phyloP scores from a whole-genome alignment of 2,797 vertebrate genomes.

The Spea hammondii region DNA sequence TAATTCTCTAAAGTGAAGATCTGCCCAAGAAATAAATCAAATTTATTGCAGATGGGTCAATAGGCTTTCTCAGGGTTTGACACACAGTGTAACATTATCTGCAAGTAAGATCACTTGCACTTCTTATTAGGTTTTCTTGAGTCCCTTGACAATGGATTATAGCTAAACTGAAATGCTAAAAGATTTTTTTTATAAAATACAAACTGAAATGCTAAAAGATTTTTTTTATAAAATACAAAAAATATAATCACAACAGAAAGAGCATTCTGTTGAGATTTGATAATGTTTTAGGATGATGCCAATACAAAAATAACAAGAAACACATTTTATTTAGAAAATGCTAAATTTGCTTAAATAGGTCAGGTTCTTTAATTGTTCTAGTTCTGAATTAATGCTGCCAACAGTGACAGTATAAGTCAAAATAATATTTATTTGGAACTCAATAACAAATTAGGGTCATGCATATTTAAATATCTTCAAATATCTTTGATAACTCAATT shows the following conservation, averaged over 20 bases:
- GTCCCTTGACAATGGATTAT: slow-evolving; percentile 15
- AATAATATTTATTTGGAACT: not conserved
- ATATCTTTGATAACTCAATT: too few species aligned
- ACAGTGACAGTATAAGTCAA: not conserved
- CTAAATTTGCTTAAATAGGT: not conserved
- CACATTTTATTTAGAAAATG: slow-evolving; percentile 8
- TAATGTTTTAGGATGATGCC: not conserved
- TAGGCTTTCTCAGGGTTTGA: not conserved
- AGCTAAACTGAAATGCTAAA: slow-evolving; percentile 3
- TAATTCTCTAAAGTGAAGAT: not conserved
- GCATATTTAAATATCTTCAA: not conserved
- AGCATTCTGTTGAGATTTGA: slow-evolving; percentile 8
- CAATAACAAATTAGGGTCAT: not conserved
- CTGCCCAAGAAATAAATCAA: not conserved
- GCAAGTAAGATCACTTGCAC: slow-evolving; percentile 5
- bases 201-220: not conserved
- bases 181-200: not conserved
- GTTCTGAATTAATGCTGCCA: not conserved
- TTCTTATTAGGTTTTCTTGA: slow-evolving; percentile 1
- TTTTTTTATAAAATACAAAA: not conserved
- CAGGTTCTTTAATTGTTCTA: slow-evolving; percentile 8
- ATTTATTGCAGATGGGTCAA: not conserved
- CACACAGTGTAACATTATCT: slow-evolving; percentile 12
- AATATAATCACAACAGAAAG: slow-evolving; percentile 1
- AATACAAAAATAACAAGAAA: slow-evolving; percentile 19